A percentile compares a stretch with the other conserved stretches of the same genome.
Evolutionary conservation across 2,888 invertebrate species (phyloP).

Genomic region (Patella depressa): DNA sequence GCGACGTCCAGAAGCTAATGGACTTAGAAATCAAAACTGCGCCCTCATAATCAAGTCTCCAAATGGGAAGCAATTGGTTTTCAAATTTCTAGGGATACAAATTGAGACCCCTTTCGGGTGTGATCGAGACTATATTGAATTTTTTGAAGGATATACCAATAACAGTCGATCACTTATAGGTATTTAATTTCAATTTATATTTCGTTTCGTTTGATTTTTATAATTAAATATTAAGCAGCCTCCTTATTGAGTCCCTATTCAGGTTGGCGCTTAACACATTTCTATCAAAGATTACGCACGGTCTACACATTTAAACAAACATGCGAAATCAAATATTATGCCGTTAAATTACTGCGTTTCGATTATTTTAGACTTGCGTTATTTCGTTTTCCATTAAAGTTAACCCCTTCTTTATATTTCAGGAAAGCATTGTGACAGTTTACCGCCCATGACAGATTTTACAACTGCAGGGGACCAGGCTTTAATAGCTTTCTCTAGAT

Average conservation of each 20-base stretch:
- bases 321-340: too few relatives aligned
- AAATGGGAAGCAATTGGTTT: slow-evolving; percentile 25
- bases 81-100: slow-evolving; percentile 34
- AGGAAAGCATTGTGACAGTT: slow-evolving; percentile 15
- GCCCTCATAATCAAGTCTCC: slow-evolving; percentile 33
- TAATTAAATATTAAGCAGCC: too few relatives aligned
- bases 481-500: slow-evolving; percentile 26
- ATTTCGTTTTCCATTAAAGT: too few relatives aligned
- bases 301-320: too few relatives aligned
- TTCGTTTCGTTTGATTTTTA: too few relatives aligned
- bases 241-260: too few relatives aligned
- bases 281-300: too few relatives aligned
- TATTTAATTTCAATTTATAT: background rate
- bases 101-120: slow-evolving; percentile 36
- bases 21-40: slow-evolving; percentile 27
- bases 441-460: slow-evolving; percentile 24
- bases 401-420: background rate
- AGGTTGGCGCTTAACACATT: too few relatives aligned
- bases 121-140: slow-evolving; percentile 28
- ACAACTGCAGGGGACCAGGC: slow-evolving; percentile 25
- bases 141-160: slow-evolving; percentile 28
- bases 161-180: slow-evolving; percentile 5
- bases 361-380: too few relatives aligned
- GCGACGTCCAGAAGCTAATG: slow-evolving; percentile 15
- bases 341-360: too few relatives aligned